Base-by-base conservation (phyloP, 2,113 vertebrate genomes). In the Gorsachius goisagi region DNA sequence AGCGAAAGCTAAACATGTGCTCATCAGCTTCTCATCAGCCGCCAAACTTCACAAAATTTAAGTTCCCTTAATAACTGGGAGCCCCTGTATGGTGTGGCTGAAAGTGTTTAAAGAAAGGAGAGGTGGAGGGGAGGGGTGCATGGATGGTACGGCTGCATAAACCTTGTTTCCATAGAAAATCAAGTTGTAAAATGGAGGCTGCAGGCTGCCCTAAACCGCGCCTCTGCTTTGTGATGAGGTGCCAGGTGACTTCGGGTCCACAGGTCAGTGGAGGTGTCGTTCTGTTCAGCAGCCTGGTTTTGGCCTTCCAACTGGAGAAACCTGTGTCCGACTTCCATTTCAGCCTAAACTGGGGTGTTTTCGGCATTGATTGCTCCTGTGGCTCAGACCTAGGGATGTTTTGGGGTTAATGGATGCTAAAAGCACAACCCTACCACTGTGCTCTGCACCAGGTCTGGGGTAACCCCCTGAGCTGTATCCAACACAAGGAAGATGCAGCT, bases 301-400 rank as follows among this genome's bases (percentile, higher is more conserved):
- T 79, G 87, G 74, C 41, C 60, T 47, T 73, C 23, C 9, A 1
- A 45, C 14, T 24, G 45, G 15, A 58, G 56, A 82, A 78, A 56
- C 22, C 13, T n/a, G 21, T 55, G 47, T 44, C 60, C 0, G 1
- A 5, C 23, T 71, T 73, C 16, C 0, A 0, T 50, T 77, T 30
- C 55, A 85, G 78, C 50, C 59, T 47, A 41, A 44, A 32, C 17
- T 28, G 14, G 15, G 15, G 15, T 0, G 1, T 13, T 85, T 74
- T 52, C 14, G 21, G 55, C 23, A 39, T 23, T 69, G 52, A 41
- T 15, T 11, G 3, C 32, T 35, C 47, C 62, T 76, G 44, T 3
- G 6, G 32, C 79, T 87, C 4, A 1, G 35, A 37, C 74, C 15
- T 47, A 19, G 39, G 33, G 20, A 9, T 58, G n/a, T 39, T 30